phyloP scores from a whole-genome alignment of 2,797 vertebrate species.

The Tachyglossus aculeatus region DNA sequence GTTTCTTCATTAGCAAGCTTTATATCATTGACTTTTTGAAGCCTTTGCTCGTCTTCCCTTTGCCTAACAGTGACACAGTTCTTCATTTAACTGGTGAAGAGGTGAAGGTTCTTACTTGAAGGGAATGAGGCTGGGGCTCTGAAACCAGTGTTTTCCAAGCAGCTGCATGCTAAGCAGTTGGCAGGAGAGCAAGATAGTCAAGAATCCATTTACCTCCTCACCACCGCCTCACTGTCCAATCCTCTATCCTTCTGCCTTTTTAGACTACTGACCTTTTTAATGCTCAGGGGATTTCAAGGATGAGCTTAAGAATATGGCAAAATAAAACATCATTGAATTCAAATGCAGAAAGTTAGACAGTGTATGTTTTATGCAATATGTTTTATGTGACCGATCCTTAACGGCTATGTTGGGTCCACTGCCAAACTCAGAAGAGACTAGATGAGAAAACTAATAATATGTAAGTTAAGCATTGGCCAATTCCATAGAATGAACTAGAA shows the following conservation, averaged over 20 bases:
- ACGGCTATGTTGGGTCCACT: background rate
- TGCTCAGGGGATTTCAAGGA: background rate
- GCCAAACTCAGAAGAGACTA: background rate
- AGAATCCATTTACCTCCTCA: background rate
- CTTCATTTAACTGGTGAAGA: background rate
- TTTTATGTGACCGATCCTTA: background rate
- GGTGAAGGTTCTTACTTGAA: background rate
- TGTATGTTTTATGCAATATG: background rate
- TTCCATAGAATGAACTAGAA: background rate
- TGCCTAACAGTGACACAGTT: background rate
- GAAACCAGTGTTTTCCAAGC: background rate
- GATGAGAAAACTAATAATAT: background rate
- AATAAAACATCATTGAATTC: background rate
- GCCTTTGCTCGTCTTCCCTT: background rate
- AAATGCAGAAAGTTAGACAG: background rate
- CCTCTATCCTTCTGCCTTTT: background rate
- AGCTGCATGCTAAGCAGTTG: slow-evolving; percentile 7
- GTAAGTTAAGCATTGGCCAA: background rate
- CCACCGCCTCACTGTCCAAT: background rate
- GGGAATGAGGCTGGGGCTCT: background rate
- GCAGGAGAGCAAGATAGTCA: background rate
- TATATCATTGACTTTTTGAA: background rate
- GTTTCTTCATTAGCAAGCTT: background rate
- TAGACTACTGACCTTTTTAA: background rate
- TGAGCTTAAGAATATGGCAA: background rate